A percentile compares a stretch with the other conserved stretches of the same genome.
These are phyloP conservation scores for Phyllostomus discolor DNA, from an alignment of 2,113 vertebrate species.

Conservation along the genomic window DNA sequence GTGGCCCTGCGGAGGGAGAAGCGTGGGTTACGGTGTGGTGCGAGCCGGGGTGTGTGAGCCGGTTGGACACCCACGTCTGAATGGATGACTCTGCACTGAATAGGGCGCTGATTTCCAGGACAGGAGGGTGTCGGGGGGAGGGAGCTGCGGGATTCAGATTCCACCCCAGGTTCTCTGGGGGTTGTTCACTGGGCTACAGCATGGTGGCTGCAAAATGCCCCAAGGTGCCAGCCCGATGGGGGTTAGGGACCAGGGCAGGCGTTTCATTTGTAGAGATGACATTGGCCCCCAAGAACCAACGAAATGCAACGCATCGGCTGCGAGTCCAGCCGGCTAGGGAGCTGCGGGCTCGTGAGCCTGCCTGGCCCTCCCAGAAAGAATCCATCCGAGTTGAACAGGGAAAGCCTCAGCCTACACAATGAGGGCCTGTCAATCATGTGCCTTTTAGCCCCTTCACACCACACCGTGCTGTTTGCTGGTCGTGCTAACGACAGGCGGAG, in stretches of 20 bases:
- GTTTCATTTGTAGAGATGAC: not conserved
- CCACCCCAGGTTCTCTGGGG: not conserved
- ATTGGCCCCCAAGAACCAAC: not conserved
- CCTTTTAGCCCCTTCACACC: not conserved
- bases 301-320: not conserved
- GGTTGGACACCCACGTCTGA: no score
- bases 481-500: not conserved
- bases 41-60: not conserved
- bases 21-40: not conserved
- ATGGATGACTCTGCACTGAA: not conserved
- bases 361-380: constrained; percentile 58
- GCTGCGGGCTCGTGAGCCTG: not conserved
- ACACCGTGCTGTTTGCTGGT: not conserved
- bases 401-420: constrained; percentile 47
- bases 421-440: constrained; percentile 46
- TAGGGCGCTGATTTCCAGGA: not conserved
- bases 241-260: not conserved
- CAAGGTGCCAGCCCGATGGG: not conserved
- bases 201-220: not conserved
- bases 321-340: not conserved
- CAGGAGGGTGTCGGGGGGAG: not conserved
- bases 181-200: not conserved
- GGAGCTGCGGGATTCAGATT: not conserved
- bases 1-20: not conserved
- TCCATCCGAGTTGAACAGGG: not conserved